Base-by-base conservation (phyloP, 1,140 invertebrate genomes). In the Solenopsis fugax region DNA sequence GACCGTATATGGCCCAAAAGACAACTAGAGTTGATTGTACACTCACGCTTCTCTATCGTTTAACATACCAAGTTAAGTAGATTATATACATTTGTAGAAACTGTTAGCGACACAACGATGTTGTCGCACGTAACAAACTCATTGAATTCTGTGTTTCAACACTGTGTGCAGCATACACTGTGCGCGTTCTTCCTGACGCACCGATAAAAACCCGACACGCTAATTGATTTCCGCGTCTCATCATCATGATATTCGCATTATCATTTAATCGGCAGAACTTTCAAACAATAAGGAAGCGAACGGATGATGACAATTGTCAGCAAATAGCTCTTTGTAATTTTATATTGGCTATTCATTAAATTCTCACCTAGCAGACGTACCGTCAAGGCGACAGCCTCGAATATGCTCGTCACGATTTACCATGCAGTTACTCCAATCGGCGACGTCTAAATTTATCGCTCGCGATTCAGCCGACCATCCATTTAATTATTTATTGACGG, bases 401-500 rank as follows among this genome's bases (percentile, higher is more conserved):
- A 64, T n/a, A 21, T 18, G 16, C 24, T 71, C 18, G 18, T 77
- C 48, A 13, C 67, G 58, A 65, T 80, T 73, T 50, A 73, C 48
- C 18, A n/a, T 37, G 12, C 24, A 56, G 50, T 60, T 18, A 50
- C 29, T 45, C 24, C 29, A 41, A 67, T 9, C 13, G 58, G 34
- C 18, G 54, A 89, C 54, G 12, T 75, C 54, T 81, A 56, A 76
- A 85, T 82, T 77, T 76, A 81, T 89, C 62, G 34, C 34, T n/a
- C 50, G 37, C 71, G 60, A 54, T 41, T 52, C 71, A 52, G 48
- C 62, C 67, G 71, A 71, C 78, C 50, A 50, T 13, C 54, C 41
- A 82, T 50, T 87, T 84, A 84, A 89, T 92, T 92, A 89, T 87
- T 91, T 88, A 88, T 89, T 87, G 29, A 29, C 29, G 78, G 58